Evolutionary conservation across 2,113 vertebrate genomes (phyloP).

Genomic region (Artemisiospiza belli): DNA sequence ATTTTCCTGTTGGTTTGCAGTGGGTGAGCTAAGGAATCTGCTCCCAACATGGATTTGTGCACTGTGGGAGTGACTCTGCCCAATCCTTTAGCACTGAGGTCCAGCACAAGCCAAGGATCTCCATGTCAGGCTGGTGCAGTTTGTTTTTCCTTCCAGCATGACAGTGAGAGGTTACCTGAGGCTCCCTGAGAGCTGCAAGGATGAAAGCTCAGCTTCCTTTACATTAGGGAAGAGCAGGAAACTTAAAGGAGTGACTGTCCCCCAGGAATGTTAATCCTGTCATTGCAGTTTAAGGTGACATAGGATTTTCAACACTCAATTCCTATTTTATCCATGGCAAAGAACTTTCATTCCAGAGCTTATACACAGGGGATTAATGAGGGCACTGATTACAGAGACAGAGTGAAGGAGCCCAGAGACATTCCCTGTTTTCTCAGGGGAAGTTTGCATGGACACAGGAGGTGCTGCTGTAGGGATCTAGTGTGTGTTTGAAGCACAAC

Average conservation of each 20-base stretch:
- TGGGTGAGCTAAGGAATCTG: background rate
- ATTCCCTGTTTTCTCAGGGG: background rate
- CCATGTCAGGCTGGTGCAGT: background rate
- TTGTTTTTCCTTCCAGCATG: background rate
- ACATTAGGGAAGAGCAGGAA: background rate
- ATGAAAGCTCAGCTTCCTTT: constrained; percentile 31
- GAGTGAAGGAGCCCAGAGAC: background rate
- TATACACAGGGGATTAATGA: background rate
- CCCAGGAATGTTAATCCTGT: background rate
- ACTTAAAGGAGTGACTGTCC: background rate
- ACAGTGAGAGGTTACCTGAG: background rate
- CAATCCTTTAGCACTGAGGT: background rate
- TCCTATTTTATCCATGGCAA: background rate
- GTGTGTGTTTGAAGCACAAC: background rate
- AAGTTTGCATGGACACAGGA: background rate
- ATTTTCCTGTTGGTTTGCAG: background rate
- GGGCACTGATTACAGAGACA: background rate
- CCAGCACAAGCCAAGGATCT: background rate
- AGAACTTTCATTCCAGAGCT: background rate
- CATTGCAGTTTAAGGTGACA: background rate
- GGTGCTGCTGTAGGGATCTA: background rate
- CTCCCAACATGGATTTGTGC: background rate
- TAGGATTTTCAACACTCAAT: background rate
- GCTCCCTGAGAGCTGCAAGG: background rate
- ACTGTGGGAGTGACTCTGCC: background rate